phyloP scores from a whole-genome alignment of 1,140 invertebrate genomes.

The Glossosoma conforme region DNA sequence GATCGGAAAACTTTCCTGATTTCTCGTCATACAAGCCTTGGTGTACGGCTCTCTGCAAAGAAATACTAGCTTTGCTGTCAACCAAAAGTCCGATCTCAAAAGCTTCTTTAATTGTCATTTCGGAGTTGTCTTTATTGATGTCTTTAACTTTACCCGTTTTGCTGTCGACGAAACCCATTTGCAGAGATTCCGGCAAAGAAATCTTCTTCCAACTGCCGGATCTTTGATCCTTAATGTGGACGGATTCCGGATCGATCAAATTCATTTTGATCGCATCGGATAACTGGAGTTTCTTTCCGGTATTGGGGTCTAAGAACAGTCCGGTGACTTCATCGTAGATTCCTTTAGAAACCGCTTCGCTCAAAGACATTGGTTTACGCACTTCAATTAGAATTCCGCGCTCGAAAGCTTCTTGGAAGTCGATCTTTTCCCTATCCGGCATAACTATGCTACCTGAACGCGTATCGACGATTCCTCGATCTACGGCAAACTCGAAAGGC shows the following conservation, averaged over 20 bases:
- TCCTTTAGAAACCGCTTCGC: slow-evolving; percentile 78
- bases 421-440: slow-evolving; percentile 60
- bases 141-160: slow-evolving; percentile 68
- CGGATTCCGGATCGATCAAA: slow-evolving; percentile 76
- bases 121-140: slow-evolving; percentile 58
- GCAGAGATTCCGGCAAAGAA: slow-evolving; percentile 69
- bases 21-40: slow-evolving; percentile 79
- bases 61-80: slow-evolving; percentile 76
- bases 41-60: slow-evolving; percentile 79
- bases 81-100: slow-evolving; percentile 74
- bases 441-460: slow-evolving; percentile 64
- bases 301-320: slow-evolving; percentile 74
- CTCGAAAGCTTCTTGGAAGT: slow-evolving; percentile 83
- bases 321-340: slow-evolving; percentile 72
- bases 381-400: slow-evolving; percentile 76
- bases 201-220: slow-evolving; percentile 71
- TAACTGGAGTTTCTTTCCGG: slow-evolving; percentile 68
- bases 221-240: slow-evolving; percentile 76
- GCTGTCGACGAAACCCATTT: slow-evolving; percentile 68
- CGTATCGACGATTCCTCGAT: slow-evolving; percentile 71
- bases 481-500: slow-evolving; percentile 77
- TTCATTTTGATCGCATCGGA: slow-evolving; percentile 67
- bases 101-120: slow-evolving; percentile 72
- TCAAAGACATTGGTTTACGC: slow-evolving; percentile 73
- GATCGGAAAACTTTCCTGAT: slow-evolving; percentile 77